Base-by-base conservation (phyloP, 2,113 vertebrate species). In the Meleagris gallopavo region DNA sequence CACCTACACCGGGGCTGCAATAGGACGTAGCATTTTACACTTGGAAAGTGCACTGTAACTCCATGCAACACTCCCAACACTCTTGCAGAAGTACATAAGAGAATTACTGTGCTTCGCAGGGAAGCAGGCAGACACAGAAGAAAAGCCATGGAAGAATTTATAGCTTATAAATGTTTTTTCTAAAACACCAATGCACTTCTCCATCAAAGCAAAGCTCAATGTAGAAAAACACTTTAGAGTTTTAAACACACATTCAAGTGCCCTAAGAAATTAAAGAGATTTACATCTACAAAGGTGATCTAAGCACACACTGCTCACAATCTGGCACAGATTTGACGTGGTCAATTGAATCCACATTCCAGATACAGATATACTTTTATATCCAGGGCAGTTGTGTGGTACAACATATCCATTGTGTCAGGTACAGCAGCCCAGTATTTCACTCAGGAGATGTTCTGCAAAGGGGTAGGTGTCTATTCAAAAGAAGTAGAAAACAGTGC, bases 221-320 rank as follows among this genome's bases (percentile, higher is more conserved):
- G 7, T 13, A 64, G 45, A 80, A 66, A 82, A 93, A 45, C 4
- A 30, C 20, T 87, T 72, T 40, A 24, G 40, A 61, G 36, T 32
- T 82, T 80, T 58, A 62, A 89, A 70, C 18, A 34, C 11, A 24
- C 8, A 24, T 7, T 29, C 22, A 77, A 70, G 17, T 72, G 24
- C 55, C n/a, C n/a, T 83, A 36, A 80, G 66, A 91, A 94, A 52
- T 70, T 60, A 73, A 64, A 82, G 6, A 4, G 43, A 36, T 87
- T 76, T 67, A 72, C 69, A 20, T 66, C 43, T 10, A 75, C 10
- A 64, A 27, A 36, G 36, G 34, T 30, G 34, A 91, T 24, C 15
- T 79, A 82, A 84, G 65, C 13, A 41, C 34, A 48, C 40, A 30
- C 32, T 38, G 16, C 72, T 92, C 75, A 75, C 46, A 66, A 27